Base-by-base conservation (phyloP, 2,888 invertebrate species). In the Kryphioiulus occultus region DNA sequence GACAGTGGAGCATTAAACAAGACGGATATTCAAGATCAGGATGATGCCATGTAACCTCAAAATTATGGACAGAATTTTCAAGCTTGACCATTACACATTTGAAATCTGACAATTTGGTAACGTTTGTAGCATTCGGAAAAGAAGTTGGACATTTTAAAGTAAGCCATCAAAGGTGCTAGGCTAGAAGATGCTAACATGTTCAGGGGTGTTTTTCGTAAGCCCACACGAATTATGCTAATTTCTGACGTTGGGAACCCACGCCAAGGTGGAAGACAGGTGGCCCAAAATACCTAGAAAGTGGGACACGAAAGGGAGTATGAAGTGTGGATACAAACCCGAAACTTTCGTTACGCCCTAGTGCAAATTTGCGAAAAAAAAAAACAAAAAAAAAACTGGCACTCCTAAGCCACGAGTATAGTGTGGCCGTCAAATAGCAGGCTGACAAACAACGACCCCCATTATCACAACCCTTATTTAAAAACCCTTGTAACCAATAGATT, bases 401-500 rank as follows among this genome's bases (percentile, higher is more conserved):
- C 22, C 26, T 68, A 68, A 68, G 26, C 9, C 68, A 26, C 68
- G 4, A 26, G 7, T 68, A 26, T 4, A 68, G 5, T 22, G 68
- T 68, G 68, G 26, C 68, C 68, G 26, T 68, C 68, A 68, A 68
- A 22, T 68, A n/a, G 68, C 68, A 22, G 26, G n/a, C 68, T 68
- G 68, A 68, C 26, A 68, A 59, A n/a, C n/a, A 26, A 68, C n/a
- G 68, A 68, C 68, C 26, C 68, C 26, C 68, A 68, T 68, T 12
- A 68, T 68, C 68, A 9, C 22, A 10, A 68, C 9, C 9, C 26
- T 68, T 68, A 68, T 68, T 68, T n/a, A 22, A 68, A 68, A 68
- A 68, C 68, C 68, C 68, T 68, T 68, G 68, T 68, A 68, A 68
- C 22, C 68, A n/a, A 68, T 68, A 68, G 68, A 68, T 68, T 68